Evolutionary conservation across 1,140 invertebrate genomes (phyloP).

Genomic region (Ceratina australensis): DNA sequence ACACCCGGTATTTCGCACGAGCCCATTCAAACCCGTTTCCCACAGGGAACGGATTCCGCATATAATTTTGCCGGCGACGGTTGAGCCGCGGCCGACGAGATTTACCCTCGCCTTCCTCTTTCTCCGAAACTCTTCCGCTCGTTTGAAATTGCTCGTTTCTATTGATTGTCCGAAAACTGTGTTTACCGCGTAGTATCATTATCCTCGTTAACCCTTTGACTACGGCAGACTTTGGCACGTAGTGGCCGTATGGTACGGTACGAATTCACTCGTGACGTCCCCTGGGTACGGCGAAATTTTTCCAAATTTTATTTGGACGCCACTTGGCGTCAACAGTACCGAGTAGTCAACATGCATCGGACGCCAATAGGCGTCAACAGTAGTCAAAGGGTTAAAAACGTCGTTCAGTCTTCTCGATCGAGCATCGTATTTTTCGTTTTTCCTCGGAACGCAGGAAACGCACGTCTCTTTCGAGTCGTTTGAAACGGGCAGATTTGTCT

Average conservation of each 20-base stretch:
- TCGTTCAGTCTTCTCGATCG: neutral
- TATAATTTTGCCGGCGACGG: conserved; percentile 70
- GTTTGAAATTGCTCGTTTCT: too few relatives aligned
- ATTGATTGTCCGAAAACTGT: too few relatives aligned
- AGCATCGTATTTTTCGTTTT: neutral
- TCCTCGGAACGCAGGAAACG: neutral
- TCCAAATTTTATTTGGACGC: too few relatives aligned
- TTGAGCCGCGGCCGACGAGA: conserved; percentile 16
- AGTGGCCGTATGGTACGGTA: too few relatives aligned
- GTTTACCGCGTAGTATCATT: conserved; percentile 11
- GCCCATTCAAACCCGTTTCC: conserved; percentile 70
- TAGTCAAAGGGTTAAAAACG: too few relatives aligned
- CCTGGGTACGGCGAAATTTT: too few relatives aligned
- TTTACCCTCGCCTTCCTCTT: neutral
- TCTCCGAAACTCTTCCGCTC: neutral
- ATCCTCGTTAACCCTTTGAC: too few relatives aligned
- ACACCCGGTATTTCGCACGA: conserved; percentile 79
- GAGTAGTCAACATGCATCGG: too few relatives aligned
- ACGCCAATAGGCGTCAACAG: too few relatives aligned
- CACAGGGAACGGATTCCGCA: conserved; percentile 68
- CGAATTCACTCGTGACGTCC: too few relatives aligned
- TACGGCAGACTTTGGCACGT: too few relatives aligned
- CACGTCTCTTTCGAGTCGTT: conserved; percentile 7
- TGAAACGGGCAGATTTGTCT: conserved; percentile 4
- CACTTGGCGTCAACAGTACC: too few relatives aligned